These are phyloP conservation scores for Micoletzkya japonica DNA, from an alignment of 2,888 invertebrate genomes.

Conservation along the genomic window DNA sequence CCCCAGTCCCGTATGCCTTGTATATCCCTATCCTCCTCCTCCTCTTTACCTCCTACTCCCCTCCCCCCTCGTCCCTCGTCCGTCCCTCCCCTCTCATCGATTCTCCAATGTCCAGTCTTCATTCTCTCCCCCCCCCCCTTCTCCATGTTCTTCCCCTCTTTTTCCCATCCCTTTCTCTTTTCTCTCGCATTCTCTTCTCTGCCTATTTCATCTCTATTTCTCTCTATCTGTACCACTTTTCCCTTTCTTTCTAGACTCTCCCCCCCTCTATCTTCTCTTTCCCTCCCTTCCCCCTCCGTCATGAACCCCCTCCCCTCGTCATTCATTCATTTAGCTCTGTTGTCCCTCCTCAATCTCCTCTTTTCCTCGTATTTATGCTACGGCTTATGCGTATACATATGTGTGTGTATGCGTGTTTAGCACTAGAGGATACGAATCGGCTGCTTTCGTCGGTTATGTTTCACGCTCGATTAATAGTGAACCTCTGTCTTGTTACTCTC, in stretches of 20 bases:
- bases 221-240: background rate
- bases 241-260: too few relatives aligned
- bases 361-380: too few relatives aligned
- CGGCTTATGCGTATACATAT: too few relatives aligned
- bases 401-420: too few relatives aligned
- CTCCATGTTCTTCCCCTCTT: background rate
- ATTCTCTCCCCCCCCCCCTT: background rate
- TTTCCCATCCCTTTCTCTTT: background rate
- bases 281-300: background rate
- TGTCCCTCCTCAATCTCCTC: background rate
- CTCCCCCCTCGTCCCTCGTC: background rate
- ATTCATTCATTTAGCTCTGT: too few relatives aligned
- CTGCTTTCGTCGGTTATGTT: too few relatives aligned
- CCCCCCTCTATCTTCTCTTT: background rate
- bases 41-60: background rate
- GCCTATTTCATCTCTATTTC: slow-evolving; percentile 1
- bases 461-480: too few relatives aligned
- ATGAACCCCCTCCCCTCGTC: background rate
- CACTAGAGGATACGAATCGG: too few relatives aligned
- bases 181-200: background rate
- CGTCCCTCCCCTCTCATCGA: background rate
- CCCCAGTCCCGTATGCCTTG: too few relatives aligned
- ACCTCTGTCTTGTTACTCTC: too few relatives aligned
- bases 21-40: background rate
- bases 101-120: slow-evolving; percentile 1